Base-by-base conservation (phyloP, 2,797 vertebrate species). In the Dryobates pubescens region DNA sequence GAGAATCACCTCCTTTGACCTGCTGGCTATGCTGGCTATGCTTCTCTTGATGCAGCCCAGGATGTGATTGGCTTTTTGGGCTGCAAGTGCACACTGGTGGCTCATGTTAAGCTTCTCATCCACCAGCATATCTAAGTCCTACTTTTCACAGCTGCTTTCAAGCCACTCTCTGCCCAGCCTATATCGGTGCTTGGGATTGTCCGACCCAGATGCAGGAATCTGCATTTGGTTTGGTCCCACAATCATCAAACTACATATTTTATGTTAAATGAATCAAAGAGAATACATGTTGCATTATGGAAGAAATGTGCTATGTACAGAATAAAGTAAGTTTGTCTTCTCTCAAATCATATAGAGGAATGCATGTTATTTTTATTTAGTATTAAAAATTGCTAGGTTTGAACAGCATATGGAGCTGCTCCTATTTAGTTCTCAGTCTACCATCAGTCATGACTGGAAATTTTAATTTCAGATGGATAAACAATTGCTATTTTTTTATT, bases 371-470 rank as follows among this genome's bases (percentile, higher is more conserved):
- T 75, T 88, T 64, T 5, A 57, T 7, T 26, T 41, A 51, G 1
- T 29, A 53, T 59, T 7, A 84, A 71, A 86, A 84, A 38, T 10
- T 69, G 4, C 9, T 69, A 49, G n/a, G 6, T 29, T 47, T 85
- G 38, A 81, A 59, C 5, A 51, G 17, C 26, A 19, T 32, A 10
- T 43, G 13, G 9, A 3, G 6, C 16, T 43, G 15, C 10, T 69
- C 10, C n/a, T 43, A 15, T 32, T 53, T 0, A 0, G 4, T 82
- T 72, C 26, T 61, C 26, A 69, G 17, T 57, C 26, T 73, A 61
- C 5, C 41, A 51, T 41, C 27, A 36, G 10, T 64, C 14, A 22
- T 23, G 3, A 43, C 41, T 43, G 12, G 6, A 30, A 32, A 61
- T 51, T 81, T 74, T 65, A 51, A 34, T 64, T 82, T 72, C 58